Evolutionary conservation across 2,888 invertebrate species (phyloP).

Genomic region (Labia minor): DNA sequence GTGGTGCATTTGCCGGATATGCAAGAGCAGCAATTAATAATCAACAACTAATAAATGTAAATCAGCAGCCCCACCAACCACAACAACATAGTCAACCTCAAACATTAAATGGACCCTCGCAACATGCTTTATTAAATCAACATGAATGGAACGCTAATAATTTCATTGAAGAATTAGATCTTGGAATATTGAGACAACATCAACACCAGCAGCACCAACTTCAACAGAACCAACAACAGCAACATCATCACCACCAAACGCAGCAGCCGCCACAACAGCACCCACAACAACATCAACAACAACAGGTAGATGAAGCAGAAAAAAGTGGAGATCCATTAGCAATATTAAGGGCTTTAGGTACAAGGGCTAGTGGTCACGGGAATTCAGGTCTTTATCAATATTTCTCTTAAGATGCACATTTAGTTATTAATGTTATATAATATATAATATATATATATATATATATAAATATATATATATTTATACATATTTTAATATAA

Average conservation of each 20-base stretch:
- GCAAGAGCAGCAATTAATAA: constrained; percentile 28
- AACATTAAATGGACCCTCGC: no score
- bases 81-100: constrained; percentile 16
- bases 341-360: constrained; percentile 40
- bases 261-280: constrained; percentile 26
- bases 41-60: constrained; percentile 18
- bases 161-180: constrained; percentile 14
- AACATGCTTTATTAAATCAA: constrained; percentile 17
- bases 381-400: constrained; percentile 44
- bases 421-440: background rate
- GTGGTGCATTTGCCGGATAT: constrained; percentile 29
- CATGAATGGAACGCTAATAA: constrained; percentile 5
- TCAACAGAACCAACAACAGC: constrained; percentile 29
- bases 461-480: constrained; percentile 18
- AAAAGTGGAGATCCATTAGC: constrained; percentile 37
- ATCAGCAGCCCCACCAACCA: constrained; percentile 15
- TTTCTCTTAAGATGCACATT: constrained; percentile 37
- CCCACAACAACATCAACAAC: constrained; percentile 25
- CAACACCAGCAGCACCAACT: constrained; percentile 20
- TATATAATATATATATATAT: background rate
- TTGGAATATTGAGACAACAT: background rate
- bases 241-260: constrained; percentile 27
- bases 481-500: background rate
- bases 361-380: constrained; percentile 32
- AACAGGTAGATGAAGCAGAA: constrained; percentile 14